A percentile compares a stretch with the other conserved stretches of the same genome.
phyloP scores from a whole-genome alignment of 2,797 vertebrate species.

The Trematomus bernacchii region DNA sequence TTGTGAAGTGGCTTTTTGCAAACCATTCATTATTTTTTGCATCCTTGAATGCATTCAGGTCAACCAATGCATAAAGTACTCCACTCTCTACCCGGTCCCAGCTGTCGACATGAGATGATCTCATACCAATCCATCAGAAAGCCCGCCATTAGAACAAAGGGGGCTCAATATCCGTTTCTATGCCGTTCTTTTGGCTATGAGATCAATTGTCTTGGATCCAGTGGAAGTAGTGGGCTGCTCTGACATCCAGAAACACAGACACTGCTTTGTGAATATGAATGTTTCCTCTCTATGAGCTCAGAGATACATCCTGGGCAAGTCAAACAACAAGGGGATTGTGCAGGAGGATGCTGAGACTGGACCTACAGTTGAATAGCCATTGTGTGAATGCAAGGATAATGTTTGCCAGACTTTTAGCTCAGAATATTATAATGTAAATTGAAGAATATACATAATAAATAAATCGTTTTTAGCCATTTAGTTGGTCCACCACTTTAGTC shows the following conservation, averaged over 20 bases:
- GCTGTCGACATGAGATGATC: slow-evolving; percentile 28
- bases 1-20: slow-evolving; percentile 12
- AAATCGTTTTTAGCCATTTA: not conserved
- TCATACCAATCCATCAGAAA: slow-evolving; percentile 43
- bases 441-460: slow-evolving; percentile 3
- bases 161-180: slow-evolving; percentile 14
- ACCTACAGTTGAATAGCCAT: slow-evolving; percentile 48
- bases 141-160: slow-evolving; percentile 25
- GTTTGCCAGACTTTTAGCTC: slow-evolving; percentile 77
- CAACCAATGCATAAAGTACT: not conserved
- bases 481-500: not conserved
- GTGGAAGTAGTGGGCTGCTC: slow-evolving; percentile 67
- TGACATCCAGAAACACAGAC: slow-evolving; percentile 71
- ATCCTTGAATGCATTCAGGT: not conserved
- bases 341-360: slow-evolving; percentile 64
- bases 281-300: slow-evolving; percentile 67
- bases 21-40: not conserved
- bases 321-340: slow-evolving; percentile 73
- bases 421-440: slow-evolving; percentile 51
- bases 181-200: slow-evolving; percentile 23
- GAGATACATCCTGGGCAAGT: slow-evolving; percentile 64
- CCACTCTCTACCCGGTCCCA: not conserved
- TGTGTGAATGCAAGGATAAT: slow-evolving; percentile 72
- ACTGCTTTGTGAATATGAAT: slow-evolving; percentile 72
- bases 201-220: slow-evolving; percentile 45